Conservation (phyloP, 2,797 vertebrate species). For the Anniella stebbinsi region DNA sequence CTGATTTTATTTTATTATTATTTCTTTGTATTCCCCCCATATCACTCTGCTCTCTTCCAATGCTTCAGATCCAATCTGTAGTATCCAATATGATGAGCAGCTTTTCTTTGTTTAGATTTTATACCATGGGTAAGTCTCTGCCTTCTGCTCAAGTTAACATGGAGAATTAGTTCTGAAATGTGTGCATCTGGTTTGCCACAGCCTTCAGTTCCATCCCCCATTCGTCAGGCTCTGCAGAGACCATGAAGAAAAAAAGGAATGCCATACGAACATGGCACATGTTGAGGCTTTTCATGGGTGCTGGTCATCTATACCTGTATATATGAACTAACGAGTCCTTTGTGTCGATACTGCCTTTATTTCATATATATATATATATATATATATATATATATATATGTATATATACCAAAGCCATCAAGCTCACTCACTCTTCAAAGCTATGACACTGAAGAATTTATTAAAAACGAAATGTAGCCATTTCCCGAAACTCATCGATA, state of each 20-base stretch:
- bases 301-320: neutral
- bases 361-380: no score
- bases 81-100: neutral
- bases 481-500: conserved; percentile 26
- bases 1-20: no score
- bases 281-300: neutral
- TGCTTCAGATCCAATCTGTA: neutral
- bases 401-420: neutral
- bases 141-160: neutral
- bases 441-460: conserved; percentile 14
- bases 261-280: neutral
- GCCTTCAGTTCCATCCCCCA: neutral
- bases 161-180: neutral
- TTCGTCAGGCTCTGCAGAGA: neutral
- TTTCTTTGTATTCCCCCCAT: no score
- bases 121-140: neutral
- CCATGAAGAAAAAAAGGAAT: neutral
- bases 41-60: no score
- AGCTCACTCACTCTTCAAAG: neutral
- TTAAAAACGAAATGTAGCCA: conserved; percentile 35
- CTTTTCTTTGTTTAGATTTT: neutral
- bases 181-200: neutral
- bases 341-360: no score
- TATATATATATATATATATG: no score
- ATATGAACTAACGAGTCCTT: neutral